A percentile compares a stretch with the other conserved stretches of the same genome.
Conservation (phyloP, 1,140 invertebrate genomes). For the Drosophila elegans region DNA sequence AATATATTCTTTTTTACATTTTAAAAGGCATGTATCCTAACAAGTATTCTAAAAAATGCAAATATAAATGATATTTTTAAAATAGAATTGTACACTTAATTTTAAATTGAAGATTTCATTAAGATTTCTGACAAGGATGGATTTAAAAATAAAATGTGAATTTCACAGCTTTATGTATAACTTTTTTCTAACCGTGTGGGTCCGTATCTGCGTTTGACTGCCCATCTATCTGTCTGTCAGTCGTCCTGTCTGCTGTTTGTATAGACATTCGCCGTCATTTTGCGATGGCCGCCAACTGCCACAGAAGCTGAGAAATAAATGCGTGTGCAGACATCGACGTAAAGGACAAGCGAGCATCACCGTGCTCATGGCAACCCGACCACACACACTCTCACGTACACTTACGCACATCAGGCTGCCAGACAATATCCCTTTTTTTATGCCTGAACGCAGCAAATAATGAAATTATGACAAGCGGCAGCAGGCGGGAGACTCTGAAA, state of each 20-base stretch:
- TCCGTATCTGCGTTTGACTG: constrained; percentile 9
- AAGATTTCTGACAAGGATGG: too few species aligned
- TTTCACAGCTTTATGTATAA: background rate
- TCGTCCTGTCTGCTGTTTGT: constrained; percentile 39
- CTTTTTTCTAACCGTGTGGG: constrained; percentile 4
- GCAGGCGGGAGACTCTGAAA: constrained; percentile 4
- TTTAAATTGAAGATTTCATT: too few species aligned
- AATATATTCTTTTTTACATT: too few species aligned
- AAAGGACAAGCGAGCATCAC: constrained; percentile 41
- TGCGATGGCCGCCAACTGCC: constrained; percentile 48
- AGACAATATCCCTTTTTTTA: constrained; percentile 78
- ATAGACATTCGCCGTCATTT: constrained; percentile 52
- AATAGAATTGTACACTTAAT: too few species aligned
- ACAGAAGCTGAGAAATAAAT: constrained; percentile 42
- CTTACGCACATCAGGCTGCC: constrained; percentile 25
- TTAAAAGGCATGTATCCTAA: too few species aligned
- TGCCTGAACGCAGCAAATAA: constrained; percentile 76
- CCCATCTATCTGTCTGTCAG: constrained; percentile 6
- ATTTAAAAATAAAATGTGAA: background rate
- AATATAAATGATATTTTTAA: too few species aligned
- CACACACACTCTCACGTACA: constrained; percentile 33
- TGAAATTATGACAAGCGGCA: constrained; percentile 68
- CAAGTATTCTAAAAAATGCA: too few species aligned
- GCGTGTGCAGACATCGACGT: constrained; percentile 44
- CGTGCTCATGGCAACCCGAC: constrained; percentile 45